Base-by-base conservation (phyloP, 2,888 invertebrate genomes). In the Eristalinus sepulchralis region DNA sequence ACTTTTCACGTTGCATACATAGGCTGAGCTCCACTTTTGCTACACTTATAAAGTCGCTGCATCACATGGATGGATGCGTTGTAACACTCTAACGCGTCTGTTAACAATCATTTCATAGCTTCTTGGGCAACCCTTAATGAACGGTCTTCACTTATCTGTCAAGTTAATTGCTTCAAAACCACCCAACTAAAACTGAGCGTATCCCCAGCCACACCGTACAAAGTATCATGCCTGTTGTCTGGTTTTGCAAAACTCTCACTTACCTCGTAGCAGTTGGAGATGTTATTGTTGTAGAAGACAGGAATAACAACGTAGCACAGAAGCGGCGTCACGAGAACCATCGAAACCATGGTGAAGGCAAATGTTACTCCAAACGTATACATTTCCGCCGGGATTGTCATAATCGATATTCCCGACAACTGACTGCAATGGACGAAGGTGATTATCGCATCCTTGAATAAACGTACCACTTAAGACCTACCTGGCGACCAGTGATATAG, bases 401-500 rank as follows among this genome's bases (percentile, higher is more conserved):
- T 90, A 11, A 94, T 90, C 0, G 93, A 92, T 47, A 94, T 93
- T 36, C 93, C 93, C 0, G 93, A 93, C 88, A 94, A 90, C 83
- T 93, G 93, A 88, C 93, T 93, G 55, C 0, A 81, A 79, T 33
- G 3, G 10, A 57, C 17, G 47, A 17, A 17, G 17, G 17, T 47
- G 8, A 8, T 47, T 47, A 47, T 17, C 6, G 47, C 1, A n/a
- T 1, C 2, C 5, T 0, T 4, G 5, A 39, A n/a, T 6, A 2
- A 1, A n/a, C 8, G 0, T 17, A 5, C 47, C n/a, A 5, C 6
- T 11, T 91, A 94, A 91, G 72, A 91, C 92, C 91, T 36, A 86
- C 83, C 94, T 94, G 17, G 94, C 94, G 85, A 94, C 92, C 1
- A 95, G 91, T 0, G 94, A 86, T 67, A 94, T 93, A n/a, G 94